phyloP scores from a whole-genome alignment of 2,797 vertebrate genomes.

The Chrysolophus pictus region DNA sequence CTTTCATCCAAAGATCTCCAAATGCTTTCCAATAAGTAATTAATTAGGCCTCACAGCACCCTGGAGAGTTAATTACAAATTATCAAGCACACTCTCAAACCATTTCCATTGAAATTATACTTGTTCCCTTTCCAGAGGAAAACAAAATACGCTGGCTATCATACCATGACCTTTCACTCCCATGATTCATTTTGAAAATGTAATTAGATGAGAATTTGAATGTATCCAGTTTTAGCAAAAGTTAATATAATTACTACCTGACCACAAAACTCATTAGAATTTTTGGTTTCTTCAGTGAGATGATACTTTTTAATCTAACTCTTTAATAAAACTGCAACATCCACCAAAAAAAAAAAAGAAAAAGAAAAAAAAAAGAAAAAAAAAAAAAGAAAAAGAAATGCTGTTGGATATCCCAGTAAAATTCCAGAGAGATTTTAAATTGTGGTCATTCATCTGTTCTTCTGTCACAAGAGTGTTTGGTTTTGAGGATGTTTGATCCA shows the following conservation, averaged over 20 bases:
- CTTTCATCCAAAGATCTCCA: conserved; percentile 65
- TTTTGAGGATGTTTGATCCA: background rate
- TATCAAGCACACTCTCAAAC: conserved; percentile 52
- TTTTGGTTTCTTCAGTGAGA: background rate
- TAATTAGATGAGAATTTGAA: conserved; percentile 58
- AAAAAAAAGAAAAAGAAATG: background rate
- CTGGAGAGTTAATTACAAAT: conserved; percentile 69
- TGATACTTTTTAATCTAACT: background rate
- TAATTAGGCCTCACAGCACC: conserved; percentile 63
- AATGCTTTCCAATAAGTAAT: conserved; percentile 66
- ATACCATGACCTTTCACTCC: conserved; percentile 28
- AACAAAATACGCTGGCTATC: conserved; percentile 48
- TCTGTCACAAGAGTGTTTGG: background rate
- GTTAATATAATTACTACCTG: conserved; percentile 41
- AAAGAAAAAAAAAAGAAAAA: no score
- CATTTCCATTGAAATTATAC: conserved; percentile 50
- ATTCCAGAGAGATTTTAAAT: conserved; percentile 1
- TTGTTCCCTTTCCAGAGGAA: conserved; percentile 59
- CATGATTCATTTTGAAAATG: background rate
- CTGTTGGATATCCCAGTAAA: background rate
- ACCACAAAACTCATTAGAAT: conserved; percentile 23
- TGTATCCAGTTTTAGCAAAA: conserved; percentile 34
- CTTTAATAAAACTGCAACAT: background rate
- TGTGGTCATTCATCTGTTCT: conserved; percentile 17
- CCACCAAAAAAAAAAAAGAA: background rate